Percentiles rank a stretch among this genome's conserved stretches.
Conservation (phyloP, 2,113 vertebrate genomes). For the Bagarius yarrelli region DNA sequence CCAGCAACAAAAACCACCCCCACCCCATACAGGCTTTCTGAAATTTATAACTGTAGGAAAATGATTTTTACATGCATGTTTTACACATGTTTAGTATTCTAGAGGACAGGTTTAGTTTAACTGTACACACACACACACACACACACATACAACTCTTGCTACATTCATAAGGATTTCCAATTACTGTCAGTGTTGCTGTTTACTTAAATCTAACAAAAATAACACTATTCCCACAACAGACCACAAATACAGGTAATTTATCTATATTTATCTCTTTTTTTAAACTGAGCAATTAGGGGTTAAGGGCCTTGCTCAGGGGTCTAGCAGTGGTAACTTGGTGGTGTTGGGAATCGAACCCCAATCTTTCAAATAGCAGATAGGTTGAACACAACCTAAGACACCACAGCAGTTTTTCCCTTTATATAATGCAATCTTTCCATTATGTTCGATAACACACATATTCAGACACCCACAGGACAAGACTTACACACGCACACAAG, state of each 20-base stretch:
- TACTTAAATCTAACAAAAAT: background rate
- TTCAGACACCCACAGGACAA: background rate
- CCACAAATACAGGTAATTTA: no score
- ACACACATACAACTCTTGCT: background rate
- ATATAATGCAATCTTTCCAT: conserved; percentile 11
- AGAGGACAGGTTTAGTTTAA: no score
- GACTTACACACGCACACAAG: conserved; percentile 11
- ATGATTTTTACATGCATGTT: no score
- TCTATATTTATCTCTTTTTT: no score
- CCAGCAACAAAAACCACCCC: no score
- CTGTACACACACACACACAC: background rate
- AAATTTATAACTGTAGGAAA: background rate
- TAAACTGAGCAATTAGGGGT: no score
- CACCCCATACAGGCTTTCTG: no score
- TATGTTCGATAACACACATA: background rate
- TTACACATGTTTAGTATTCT: no score
- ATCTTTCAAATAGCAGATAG: no score
- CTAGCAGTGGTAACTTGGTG: no score
- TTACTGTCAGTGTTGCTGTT: background rate
- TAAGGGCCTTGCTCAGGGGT: no score
- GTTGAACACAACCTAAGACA: background rate
- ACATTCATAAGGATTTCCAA: background rate
- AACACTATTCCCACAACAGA: background rate
- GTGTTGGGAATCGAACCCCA: no score
- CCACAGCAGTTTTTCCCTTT: background rate